phyloP scores from a whole-genome alignment of 2,888 invertebrate species.

The Ametastegia equiseti region DNA sequence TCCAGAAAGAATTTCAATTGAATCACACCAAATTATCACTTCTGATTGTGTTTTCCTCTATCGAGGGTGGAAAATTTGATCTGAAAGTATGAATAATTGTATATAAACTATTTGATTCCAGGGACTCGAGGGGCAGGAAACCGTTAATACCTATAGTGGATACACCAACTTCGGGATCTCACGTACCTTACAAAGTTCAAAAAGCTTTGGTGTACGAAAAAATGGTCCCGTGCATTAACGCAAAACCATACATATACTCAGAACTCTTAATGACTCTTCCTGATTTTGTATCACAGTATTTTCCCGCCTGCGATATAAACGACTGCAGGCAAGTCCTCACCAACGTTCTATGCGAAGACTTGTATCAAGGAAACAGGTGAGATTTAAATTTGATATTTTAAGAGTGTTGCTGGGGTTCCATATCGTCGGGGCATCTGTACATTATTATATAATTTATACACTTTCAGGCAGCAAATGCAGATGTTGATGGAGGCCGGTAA shows the following conservation, averaged over 20 bases:
- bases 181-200: constrained; percentile 80
- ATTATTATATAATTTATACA: too few species aligned
- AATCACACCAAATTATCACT: too few species aligned
- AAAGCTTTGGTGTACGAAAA: constrained; percentile 89
- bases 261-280: constrained; percentile 90
- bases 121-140: constrained; percentile 76
- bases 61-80: not conserved
- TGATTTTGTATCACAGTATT: constrained; percentile 89
- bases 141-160: constrained; percentile 85
- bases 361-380: constrained; percentile 91
- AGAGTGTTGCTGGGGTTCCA: too few species aligned
- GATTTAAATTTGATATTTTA: not conserved
- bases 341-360: constrained; percentile 87
- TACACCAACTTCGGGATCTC: constrained; percentile 80
- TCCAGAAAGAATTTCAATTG: too few species aligned
- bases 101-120: constrained; percentile 55
- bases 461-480: constrained; percentile 84
- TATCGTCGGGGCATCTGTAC: too few species aligned
- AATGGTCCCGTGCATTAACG: constrained; percentile 91
- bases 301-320: constrained; percentile 85
- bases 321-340: constrained; percentile 87
- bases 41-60: too few species aligned
- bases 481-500: constrained; percentile 88
- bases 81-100: not conserved
- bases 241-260: constrained; percentile 89